These are phyloP conservation scores for Hylaea fasciaria DNA, from an alignment of 2,888 invertebrate species.

Conservation along the genomic window DNA sequence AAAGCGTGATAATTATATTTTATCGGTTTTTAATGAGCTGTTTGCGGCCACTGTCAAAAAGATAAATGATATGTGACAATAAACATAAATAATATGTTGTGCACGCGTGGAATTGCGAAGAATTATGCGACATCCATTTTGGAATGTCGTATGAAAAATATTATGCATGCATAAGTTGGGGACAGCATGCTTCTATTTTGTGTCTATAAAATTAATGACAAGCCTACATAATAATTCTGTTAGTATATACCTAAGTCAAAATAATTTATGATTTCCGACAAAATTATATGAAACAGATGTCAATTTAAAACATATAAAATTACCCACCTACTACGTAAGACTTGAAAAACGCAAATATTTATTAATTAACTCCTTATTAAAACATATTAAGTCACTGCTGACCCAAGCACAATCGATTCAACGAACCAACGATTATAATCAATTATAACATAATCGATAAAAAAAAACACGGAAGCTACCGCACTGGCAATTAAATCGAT, in stretches of 20 bases:
- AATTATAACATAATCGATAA: slow-evolving; percentile 69
- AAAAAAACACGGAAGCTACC: slow-evolving; percentile 73
- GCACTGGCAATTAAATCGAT: slow-evolving; percentile 58
- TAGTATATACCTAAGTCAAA: too few species aligned
- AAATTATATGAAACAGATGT: too few species aligned
- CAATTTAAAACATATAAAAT: too few species aligned
- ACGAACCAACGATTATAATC: slow-evolving; percentile 64
- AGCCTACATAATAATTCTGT: too few species aligned
- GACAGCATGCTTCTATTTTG: too few species aligned
- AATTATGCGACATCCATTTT: background rate
- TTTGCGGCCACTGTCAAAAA: slow-evolving; percentile 63
- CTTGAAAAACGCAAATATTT: slow-evolving; percentile 7
- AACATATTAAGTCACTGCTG: slow-evolving; percentile 53
- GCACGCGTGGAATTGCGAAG: slow-evolving; percentile 1
- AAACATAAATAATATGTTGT: slow-evolving; percentile 16
- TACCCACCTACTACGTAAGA: too few species aligned
- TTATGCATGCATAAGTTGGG: too few species aligned
- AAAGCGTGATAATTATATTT: slow-evolving; percentile 79
- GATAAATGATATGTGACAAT: slow-evolving; percentile 38
- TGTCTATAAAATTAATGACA: too few species aligned
- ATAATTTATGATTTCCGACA: too few species aligned
- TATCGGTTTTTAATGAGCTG: slow-evolving; percentile 82
- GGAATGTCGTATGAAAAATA: background rate
- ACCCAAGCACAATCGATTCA: slow-evolving; percentile 68
- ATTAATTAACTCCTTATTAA: slow-evolving; percentile 13